These are phyloP conservation scores for Willowsia nigromaculata DNA, from an alignment of 2,888 invertebrate species.

Conservation along the genomic window DNA sequence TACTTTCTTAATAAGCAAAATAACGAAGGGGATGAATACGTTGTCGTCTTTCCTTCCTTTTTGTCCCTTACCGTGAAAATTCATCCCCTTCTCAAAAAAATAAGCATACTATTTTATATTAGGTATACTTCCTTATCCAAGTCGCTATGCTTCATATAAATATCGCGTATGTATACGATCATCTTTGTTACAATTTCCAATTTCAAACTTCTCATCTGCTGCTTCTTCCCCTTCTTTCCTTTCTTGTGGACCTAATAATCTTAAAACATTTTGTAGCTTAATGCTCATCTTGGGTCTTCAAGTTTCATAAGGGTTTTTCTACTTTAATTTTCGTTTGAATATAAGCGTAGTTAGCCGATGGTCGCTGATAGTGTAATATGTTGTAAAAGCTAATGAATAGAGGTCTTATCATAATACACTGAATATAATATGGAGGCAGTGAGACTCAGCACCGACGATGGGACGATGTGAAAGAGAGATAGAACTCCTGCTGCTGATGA, in stretches of 20 bases:
- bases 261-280: neutral
- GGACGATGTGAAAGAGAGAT: conserved; percentile 14
- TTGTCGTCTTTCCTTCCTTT: conserved; percentile 5
- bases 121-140: neutral
- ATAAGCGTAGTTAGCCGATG: neutral
- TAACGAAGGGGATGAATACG: neutral
- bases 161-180: conserved; percentile 6
- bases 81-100: conserved; percentile 55
- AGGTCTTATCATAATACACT: neutral
- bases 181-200: conserved; percentile 38
- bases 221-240: conserved; percentile 1
- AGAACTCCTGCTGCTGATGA: conserved; percentile 45
- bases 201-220: conserved; percentile 34
- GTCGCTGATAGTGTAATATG: neutral
- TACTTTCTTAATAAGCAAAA: conserved; percentile 53
- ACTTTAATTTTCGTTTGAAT: neutral
- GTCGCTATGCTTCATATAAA: neutral
- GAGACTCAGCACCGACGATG: neutral
- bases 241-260: neutral
- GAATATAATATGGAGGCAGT: neutral
- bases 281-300: neutral
- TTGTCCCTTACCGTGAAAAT: conserved; percentile 61
- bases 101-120: conserved; percentile 19
- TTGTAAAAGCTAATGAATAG: conserved; percentile 41
- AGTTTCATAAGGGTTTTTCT: neutral